Base-by-base conservation (phyloP, 2,113 vertebrate species). In the Sinocyclocheilus rhinocerous region DNA sequence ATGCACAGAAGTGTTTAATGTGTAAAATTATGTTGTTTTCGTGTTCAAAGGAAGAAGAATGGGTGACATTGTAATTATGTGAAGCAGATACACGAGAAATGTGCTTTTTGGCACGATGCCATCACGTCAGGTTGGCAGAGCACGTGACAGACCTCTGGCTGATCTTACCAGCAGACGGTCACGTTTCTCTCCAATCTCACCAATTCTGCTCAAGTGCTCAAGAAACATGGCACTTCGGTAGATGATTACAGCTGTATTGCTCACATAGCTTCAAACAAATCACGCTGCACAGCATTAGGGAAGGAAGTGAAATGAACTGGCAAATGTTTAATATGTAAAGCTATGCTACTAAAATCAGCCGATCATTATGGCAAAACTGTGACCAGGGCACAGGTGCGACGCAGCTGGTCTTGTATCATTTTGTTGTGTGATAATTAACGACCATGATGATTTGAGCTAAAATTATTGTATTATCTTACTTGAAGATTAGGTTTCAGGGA, bases 221-320 rank as follows among this genome's bases (percentile, higher is more conserved):
- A 77, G 48, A 77, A 77, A 77, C 48, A n/a, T 77, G 75, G 26
- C 45, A 77, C 15, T 77, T 55, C n/a, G 24, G 24, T 52, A 20
- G 48, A 50, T 77, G 48, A 52, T 29, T 77, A 13, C 75, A 77
- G 48, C 48, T 55, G 24, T 76, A 26, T 77, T 75, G 13, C 76
- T 29, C 76, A 1, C n/a, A 33, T 77, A 13, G n/a, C 36, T 75
- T 75, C n/a, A 75, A 48, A 48, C 0, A 12, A 33, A 11, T 42
- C 70, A 39, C 26, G 26, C 63, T 67, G 63, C 63, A 7, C 20
- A 22, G 57, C 57, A 69, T 2, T 26, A 33, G 26, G 13, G 26
- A 15, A 29, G 26, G 10, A 39, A 22, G 9, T 22, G 11, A 75
- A 75, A 75, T 45, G 1, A 45, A 45, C 8, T 75, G 20, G 4